Evolutionary conservation across 2,113 vertebrate genomes (phyloP).

Genomic region (Gymnorhina tibicen): DNA sequence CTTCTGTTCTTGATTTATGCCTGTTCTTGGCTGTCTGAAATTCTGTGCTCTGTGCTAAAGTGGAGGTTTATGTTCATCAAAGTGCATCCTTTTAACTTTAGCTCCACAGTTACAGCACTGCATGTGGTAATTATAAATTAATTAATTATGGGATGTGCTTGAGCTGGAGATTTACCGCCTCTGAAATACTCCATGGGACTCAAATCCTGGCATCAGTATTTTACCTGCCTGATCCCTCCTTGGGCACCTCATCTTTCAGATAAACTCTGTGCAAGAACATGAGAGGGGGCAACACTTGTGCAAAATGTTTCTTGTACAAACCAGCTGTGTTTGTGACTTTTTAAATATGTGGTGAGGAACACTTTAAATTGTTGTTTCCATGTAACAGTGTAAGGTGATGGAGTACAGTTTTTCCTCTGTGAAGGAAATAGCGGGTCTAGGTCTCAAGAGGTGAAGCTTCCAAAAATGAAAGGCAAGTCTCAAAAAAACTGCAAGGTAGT

Average conservation of each 20-base stretch:
- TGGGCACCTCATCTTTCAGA: neutral
- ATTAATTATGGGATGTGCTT: neutral
- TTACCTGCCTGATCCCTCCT: neutral
- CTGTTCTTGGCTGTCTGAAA: neutral
- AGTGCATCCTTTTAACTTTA: neutral
- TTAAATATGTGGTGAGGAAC: neutral
- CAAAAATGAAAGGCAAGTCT: neutral
- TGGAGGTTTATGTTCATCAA: neutral
- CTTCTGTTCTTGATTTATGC: neutral
- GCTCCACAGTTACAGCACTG: neutral
- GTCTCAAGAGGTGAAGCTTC: neutral
- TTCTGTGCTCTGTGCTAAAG: neutral
- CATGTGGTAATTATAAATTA: neutral
- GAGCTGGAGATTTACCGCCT: neutral
- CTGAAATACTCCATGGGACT: neutral
- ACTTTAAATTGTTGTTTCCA: neutral
- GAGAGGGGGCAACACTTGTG: neutral
- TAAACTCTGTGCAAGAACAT: neutral
- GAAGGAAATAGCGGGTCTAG: neutral
- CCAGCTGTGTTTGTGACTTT: neutral
- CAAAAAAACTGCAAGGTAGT: neutral
- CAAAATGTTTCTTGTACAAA: neutral
- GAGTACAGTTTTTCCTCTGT: neutral
- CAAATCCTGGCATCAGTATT: neutral
- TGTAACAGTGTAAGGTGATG: neutral